Evolutionary conservation across 2,113 vertebrate species (phyloP), one percentile per base, ranked within the genome.

Genomic region (Rostratula benghalensis): DNA sequence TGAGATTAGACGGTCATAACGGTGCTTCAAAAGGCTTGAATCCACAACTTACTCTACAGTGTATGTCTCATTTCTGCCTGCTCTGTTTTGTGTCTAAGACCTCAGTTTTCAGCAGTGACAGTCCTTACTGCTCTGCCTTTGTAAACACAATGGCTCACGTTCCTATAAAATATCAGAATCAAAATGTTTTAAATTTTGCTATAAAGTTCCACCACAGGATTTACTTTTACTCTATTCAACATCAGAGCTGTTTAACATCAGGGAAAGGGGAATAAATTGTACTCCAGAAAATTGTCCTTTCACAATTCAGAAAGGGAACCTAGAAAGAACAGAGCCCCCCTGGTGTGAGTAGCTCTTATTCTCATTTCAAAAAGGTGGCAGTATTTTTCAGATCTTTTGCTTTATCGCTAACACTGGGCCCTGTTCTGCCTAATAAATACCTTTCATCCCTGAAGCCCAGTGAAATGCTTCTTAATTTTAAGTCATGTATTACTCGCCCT

Each of bases 391-490:
- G 88, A 94, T 80, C 88, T 87, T 84, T 92, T 43, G 37, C 83
- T 93, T 90, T 94, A 89, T 84, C 68, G 37, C 91, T 84, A 84
- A 69, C 86, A 70, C 6, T 1, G 21, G 45, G 65, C 89, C 61
- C 91, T 1, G 2, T 76, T 91, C 77, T 97, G 70, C 60, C 78
- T 90, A 96, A 89, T 93, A 97, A 96, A 97, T 83, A 79, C 70
- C 70, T 95, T 97, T 93, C 87, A 97, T 93, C 77, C 73, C 59
- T 57, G 79, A 76, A 96, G 85, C 63, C 80, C 74, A 95, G 28
- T 81, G 87, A 94, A 97, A 90, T 81, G 53, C 86, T 93, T 69
- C 89, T 87, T 86, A 89, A 96, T 96, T 93, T 96, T 78, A 90
- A 96, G 96, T 50, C 11, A 1, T 71, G 31, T 60, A 39, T 83